These are phyloP conservation scores for Callyntrura guangdongensis DNA, from an alignment of 2,888 invertebrate genomes.

Conservation along the genomic window DNA sequence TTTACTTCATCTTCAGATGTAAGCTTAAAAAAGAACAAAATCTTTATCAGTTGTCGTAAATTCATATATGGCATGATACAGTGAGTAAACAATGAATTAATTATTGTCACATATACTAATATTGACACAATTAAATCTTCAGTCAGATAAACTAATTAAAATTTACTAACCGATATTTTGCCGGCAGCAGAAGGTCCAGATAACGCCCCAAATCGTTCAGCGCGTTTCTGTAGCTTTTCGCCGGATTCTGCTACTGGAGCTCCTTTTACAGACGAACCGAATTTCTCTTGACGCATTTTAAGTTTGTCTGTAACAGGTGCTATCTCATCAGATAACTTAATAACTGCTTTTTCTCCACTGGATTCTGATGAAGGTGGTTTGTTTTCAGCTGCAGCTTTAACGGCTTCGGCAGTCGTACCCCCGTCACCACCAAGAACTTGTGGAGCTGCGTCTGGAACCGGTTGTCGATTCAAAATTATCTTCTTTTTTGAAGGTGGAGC, in stretches of 20 bases:
- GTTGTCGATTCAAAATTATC: constrained; percentile 78
- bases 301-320: constrained; percentile 65
- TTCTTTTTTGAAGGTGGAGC: constrained; percentile 76
- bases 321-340: constrained; percentile 71
- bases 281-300: constrained; percentile 77
- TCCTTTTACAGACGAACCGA: constrained; percentile 55
- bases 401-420: constrained; percentile 51
- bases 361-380: constrained; percentile 42
- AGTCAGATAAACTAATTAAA: too few species aligned
- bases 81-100: too few species aligned
- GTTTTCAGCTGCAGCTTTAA: constrained; percentile 59
- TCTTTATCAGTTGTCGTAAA: constrained; percentile 13
- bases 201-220: constrained; percentile 76
- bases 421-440: constrained; percentile 47
- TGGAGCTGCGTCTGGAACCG: constrained; percentile 73
- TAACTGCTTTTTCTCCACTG: constrained; percentile 59
- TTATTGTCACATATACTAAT: too few species aligned
- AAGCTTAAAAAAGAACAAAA: constrained; percentile 60
- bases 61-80: too few species aligned
- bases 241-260: not conserved
- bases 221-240: constrained; percentile 72
- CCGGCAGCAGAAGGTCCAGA: constrained; percentile 47
- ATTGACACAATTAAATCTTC: too few species aligned
- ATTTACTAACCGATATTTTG: constrained; percentile 56
- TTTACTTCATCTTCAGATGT: constrained; percentile 74